Base-by-base conservation (phyloP, 2,888 invertebrate species). In the Lysandra coridon region DNA sequence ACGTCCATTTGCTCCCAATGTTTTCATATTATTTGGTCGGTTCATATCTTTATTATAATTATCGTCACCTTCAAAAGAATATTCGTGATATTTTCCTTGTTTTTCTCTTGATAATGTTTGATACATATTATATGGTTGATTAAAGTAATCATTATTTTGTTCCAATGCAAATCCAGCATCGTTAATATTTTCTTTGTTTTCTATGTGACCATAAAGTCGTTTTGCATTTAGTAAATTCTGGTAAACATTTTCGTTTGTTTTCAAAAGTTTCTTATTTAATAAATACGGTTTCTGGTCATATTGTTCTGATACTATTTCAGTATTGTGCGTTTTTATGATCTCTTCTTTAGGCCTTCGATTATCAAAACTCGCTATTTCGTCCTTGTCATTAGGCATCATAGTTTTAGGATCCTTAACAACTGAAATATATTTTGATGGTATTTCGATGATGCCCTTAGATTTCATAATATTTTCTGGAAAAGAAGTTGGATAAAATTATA, bases 391-490 rank as follows among this genome's bases (percentile, higher is more conserved):
- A 69, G 14, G 33, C 30, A 33, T 33, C 12, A 69, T 69, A 33
- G 33, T 33, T 1, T 69, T 33, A 14, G 33, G 37, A 69, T 69
- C 69, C 33, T 69, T 37, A 33, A 69, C 17, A 33, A 69, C 69
- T 12, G 69, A 37, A 33, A 69, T 69, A 69, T 69, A 69, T 69
- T 69, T 69, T 37, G 33, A 69, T 69, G 69, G 37, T 37, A 69
- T 33, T 14, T 69, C 37, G 7, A 37, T 69, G 17, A 69, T 14
- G 33, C 69, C 69, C 4, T 23, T 37, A 14, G 14, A 33, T 14
- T 14, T 69, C 1, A 33, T 33, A 69, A 33, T 33, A 69, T 69
- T 37, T 33, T 37, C 69, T 69, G 69, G 4, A 64, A 69, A 33
- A 37, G 30, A 69, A 14, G 2, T 64, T 12, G 2, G 7, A 62